Evolutionary conservation across 2,113 vertebrate species (phyloP), one percentile per base, ranked within the genome.

Genomic region (Bettongia penicillata): DNA sequence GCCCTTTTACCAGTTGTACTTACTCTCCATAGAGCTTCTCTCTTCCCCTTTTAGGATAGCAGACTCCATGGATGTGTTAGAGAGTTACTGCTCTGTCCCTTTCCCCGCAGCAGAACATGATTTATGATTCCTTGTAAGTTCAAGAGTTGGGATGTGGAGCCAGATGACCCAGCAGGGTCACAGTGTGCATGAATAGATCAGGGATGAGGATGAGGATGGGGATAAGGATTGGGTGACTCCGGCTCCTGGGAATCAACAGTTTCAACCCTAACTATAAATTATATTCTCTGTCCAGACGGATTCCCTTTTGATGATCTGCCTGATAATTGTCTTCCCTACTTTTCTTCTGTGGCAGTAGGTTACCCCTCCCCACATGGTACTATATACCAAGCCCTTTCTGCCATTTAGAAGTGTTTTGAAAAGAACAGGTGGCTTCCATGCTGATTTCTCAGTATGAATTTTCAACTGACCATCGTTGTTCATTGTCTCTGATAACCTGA

Each of bases 311-410:
- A 84, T 84, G 19, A 84, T 84, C n/a, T 23, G n/a, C 68, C n/a
- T 43, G n/a, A 43, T n/a, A 84, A 8, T 84, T 84, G 5, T 61
- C 89, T 91, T 57, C 90, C n/a, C 91, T 94, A 91, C 91, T 93
- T 53, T 55, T 93, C 50, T 48, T 51, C 53, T 12, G 37, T 90
- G 90, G 37, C 49, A 89, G 94, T 43, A 91, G 48, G 16, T n/a
- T 49, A 50, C 19, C 48, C 53, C 3, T 91, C 11, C n/a, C 22
- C 37, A 43, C 19, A 22, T 84, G 68, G n/a, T 43, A 22, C 68
- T 8, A 8, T n/a, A 43, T 43, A 43, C 68, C 68, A 77, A 11
- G 6, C 28, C 37, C 37, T 77, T 77, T 77, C n/a, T 77, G 68
- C 37, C 68, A 77, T 43, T 68, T 77, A 43, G 68, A 77, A 19